These are phyloP conservation scores for Gopherus flavomarginatus DNA, from an alignment of 2,113 vertebrate species.

Conservation along the genomic window DNA sequence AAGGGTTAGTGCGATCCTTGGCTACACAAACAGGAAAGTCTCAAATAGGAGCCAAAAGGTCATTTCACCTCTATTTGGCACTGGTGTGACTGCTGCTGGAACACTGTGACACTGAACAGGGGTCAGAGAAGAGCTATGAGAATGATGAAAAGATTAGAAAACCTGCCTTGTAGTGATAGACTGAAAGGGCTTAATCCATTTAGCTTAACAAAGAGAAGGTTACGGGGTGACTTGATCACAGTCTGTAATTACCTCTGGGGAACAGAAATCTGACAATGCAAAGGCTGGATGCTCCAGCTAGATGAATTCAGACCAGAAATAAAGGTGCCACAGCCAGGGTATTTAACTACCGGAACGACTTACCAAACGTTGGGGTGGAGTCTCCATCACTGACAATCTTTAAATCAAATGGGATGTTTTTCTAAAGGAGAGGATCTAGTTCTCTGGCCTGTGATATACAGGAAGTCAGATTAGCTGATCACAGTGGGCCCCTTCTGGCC, in stretches of 20 bases:
- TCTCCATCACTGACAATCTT: rapidly evolving
- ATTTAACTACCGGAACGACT: background rate
- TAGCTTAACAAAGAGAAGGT: background rate
- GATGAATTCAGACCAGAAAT: background rate
- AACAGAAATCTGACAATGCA: background rate
- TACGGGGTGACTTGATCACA: background rate
- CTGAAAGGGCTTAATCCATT: background rate
- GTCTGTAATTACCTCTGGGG: background rate
- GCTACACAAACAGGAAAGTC: background rate
- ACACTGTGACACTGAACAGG: background rate
- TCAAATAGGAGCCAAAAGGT: background rate
- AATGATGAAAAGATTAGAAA: rapidly evolving
- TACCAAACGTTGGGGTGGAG: background rate
- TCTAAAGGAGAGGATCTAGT: background rate
- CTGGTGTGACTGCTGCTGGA: background rate
- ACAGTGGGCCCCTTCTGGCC: background rate
- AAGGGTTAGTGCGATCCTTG: background rate
- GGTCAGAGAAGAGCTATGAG: background rate
- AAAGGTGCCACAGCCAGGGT: background rate
- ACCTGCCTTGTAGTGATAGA: rapidly evolving
- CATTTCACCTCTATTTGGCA: background rate
- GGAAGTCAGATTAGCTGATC: background rate
- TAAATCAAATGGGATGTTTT: background rate
- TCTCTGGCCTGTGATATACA: background rate
- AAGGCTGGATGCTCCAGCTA: background rate